Evolutionary conservation across 2,113 vertebrate species (phyloP), one percentile per base, ranked within the genome.

Genomic region (Columba janthina): DNA sequence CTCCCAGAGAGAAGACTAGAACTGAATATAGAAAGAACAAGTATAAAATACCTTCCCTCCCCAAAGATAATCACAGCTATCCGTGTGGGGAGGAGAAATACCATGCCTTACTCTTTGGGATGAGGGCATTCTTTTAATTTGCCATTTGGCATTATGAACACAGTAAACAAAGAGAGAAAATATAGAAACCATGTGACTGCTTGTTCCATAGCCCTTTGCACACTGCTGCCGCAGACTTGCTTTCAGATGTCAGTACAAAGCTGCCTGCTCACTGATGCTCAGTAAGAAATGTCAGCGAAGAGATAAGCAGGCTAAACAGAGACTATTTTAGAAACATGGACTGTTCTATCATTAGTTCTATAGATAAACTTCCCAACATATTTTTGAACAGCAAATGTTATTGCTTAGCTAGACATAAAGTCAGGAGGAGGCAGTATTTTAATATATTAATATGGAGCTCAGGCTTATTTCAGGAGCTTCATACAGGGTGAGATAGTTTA

Each of bases 281-380:
- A 42, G 94, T 62, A 85, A 96, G 83, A 97, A 98, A 97, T 97
- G 97, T 97, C 97, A 98, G 93, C 61, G 72, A 89, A 89, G 82
- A 97, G 97, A 98, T 97, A 97, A 97, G 97, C 81, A 96, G 89
- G 89, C 87, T 97, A 96, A 97, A 97, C 95, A 95, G 84, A 91
- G 87, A 51, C 94, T 94, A 74, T 93, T 94, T 95, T 95, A 93
- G 86, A 87, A 90, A 58, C 94, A 28, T 31, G 70, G 80, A 51
- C 81, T 90, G 91, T 94, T 94, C 97, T 97, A 96, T 97, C 97
- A 92, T 91, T 94, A 95, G 97, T 93, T 85, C 88, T 87, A 93
- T 64, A 97, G 96, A 96, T 97, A 97, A 96, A 94, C 93, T 85
- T 81, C 75, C 92, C 82, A 73, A 67, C 38, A 42, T 94, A 96